Evolutionary conservation across 2,113 vertebrate genomes (phyloP).

Genomic region (Sapajus apella): DNA sequence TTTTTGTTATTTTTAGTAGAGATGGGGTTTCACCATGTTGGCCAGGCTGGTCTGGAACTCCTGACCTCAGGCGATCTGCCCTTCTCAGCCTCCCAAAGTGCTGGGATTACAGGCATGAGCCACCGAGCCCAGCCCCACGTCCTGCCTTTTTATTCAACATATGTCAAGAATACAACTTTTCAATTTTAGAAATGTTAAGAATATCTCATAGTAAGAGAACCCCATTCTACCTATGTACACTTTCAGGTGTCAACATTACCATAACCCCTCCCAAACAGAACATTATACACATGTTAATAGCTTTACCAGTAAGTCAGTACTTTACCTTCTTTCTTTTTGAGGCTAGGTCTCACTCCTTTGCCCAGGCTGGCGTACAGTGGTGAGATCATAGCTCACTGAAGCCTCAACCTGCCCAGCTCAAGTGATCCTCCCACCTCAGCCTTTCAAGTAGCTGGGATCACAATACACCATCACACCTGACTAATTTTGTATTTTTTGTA

Average conservation of each 20-base stretch:
- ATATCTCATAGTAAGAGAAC: not conserved
- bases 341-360: not conserved
- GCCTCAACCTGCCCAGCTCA: not conserved
- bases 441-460: too few relatives aligned
- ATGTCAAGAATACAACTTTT: not conserved
- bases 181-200: conserved; percentile 14
- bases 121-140: not conserved
- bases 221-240: not conserved
- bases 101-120: too few relatives aligned
- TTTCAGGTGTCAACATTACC: conserved; percentile 32
- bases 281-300: not conserved
- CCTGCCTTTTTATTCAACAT: not conserved
- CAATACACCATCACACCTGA: not conserved
- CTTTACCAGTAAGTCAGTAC: not conserved
- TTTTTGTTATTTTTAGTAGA: too few relatives aligned
- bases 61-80: too few relatives aligned
- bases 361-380: not conserved
- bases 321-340: not conserved
- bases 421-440: not conserved
- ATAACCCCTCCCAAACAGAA: not conserved
- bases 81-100: too few relatives aligned
- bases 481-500: not conserved
- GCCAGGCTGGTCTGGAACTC: too few relatives aligned
- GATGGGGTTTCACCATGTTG: too few relatives aligned
- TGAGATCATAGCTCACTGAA: not conserved